Conservation (phyloP, 2,113 vertebrate species). For the Pseudolaguvia tuberculata region DNA sequence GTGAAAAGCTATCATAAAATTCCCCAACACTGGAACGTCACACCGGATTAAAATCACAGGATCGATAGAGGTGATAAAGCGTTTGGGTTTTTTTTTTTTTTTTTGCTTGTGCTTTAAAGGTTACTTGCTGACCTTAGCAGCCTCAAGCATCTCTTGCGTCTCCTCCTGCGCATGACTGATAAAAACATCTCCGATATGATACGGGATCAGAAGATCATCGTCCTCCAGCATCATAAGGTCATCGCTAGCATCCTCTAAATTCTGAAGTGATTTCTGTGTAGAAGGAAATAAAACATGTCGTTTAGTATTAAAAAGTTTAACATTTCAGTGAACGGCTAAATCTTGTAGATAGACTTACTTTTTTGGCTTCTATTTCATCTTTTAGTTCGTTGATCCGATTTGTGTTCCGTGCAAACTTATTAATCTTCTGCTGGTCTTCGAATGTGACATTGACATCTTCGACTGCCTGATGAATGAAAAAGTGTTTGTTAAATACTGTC, state of each 20-base stretch:
- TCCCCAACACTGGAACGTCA: neutral
- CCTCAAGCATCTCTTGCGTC: slow-evolving; percentile 91
- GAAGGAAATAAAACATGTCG: neutral
- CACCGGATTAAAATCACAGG: neutral
- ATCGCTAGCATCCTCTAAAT: slow-evolving; percentile 90
- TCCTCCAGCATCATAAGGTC: slow-evolving; percentile 91
- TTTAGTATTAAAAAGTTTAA: neutral
- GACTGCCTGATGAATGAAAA: slow-evolving; percentile 69
- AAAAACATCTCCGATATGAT: slow-evolving; percentile 94
- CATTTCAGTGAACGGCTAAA: neutral
- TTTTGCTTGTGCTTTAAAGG: neutral
- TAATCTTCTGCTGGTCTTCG: slow-evolving; percentile 97
- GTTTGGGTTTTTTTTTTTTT: neutral
- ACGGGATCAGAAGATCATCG: slow-evolving; percentile 80
- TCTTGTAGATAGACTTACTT: slow-evolving; percentile 63
- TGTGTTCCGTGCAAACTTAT: slow-evolving; percentile 95
- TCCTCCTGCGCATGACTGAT: slow-evolving; percentile 93
- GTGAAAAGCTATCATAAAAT: neutral
- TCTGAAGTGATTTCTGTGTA: slow-evolving; percentile 87
- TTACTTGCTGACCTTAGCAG: slow-evolving; percentile 77
- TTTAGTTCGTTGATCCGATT: slow-evolving; percentile 90
- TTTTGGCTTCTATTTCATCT: slow-evolving; percentile 92
- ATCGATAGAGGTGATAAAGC: neutral
- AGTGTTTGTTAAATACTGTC: neutral
- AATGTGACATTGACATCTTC: slow-evolving; percentile 97